phyloP scores from a whole-genome alignment of 2,888 invertebrate species.

The Fragum whitleyi region DNA sequence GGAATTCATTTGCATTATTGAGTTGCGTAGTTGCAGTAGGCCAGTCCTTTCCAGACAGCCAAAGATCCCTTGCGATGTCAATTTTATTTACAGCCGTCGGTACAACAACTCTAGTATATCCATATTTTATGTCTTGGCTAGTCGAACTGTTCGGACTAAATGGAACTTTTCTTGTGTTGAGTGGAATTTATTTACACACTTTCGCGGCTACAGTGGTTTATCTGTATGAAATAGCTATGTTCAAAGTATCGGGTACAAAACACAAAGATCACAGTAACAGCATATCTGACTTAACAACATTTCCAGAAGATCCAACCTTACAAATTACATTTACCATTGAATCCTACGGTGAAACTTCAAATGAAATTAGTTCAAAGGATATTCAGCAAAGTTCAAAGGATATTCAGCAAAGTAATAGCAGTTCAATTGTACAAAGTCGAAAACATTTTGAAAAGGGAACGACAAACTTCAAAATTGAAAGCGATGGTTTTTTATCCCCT shows the following conservation, averaged over 20 bases:
- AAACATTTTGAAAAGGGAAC: too few species aligned
- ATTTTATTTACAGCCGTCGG: background rate
- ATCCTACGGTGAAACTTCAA: too few species aligned
- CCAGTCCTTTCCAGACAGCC: background rate
- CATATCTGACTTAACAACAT: too few species aligned
- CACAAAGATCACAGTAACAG: too few species aligned
- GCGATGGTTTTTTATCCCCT: background rate
- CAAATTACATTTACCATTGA: too few species aligned
- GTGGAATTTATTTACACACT: background rate
- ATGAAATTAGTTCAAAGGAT: too few species aligned
- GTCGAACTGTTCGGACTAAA: background rate
- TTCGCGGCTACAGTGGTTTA: background rate
- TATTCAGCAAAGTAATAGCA: too few species aligned
- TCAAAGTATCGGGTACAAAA: too few species aligned
- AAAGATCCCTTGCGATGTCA: background rate
- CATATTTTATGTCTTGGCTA: background rate
- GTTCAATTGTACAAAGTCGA: too few species aligned
- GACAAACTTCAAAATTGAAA: too few species aligned
- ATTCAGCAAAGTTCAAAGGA: too few species aligned
- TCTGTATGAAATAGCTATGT: background rate
- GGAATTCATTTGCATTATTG: background rate
- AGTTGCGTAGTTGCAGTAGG: background rate
- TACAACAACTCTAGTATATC: background rate
- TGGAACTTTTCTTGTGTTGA: background rate
- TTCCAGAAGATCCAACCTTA: too few species aligned